Evolutionary conservation across 2,113 vertebrate genomes (phyloP).

Genomic region (Podilymbus podiceps): DNA sequence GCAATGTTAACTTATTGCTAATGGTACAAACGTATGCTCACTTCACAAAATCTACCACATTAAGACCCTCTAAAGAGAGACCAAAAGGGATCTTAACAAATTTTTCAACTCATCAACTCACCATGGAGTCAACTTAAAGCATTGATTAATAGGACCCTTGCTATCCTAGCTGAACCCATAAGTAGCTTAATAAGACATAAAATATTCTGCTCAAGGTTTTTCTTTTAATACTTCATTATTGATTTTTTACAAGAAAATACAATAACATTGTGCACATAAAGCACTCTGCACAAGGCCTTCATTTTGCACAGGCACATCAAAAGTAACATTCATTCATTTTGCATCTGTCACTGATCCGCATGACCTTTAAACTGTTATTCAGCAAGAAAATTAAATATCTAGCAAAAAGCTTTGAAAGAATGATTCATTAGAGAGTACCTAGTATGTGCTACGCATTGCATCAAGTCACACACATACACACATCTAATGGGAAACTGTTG

Average conservation of each 20-base stretch:
- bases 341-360: fast-evolving
- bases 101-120: slow-evolving; percentile 43
- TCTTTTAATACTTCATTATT: background rate
- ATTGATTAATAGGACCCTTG: slow-evolving; percentile 46
- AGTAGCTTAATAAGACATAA: slow-evolving; percentile 48
- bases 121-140: slow-evolving; percentile 18
- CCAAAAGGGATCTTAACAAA: slow-evolving; percentile 29
- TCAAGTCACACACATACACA: background rate
- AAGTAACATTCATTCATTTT: background rate
- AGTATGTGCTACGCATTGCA: background rate
- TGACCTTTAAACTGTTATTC: slow-evolving; percentile 37
- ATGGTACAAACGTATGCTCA: background rate
- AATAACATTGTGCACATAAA: slow-evolving; percentile 15
- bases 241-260: slow-evolving; percentile 13
- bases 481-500: background rate
- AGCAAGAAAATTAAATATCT: slow-evolving; percentile 30
- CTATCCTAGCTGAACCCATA: slow-evolving; percentile 1
- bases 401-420: background rate
- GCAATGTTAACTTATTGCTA: background rate
- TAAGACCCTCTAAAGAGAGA: slow-evolving; percentile 20
- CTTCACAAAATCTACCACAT: background rate
- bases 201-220: slow-evolving; percentile 43
- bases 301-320: background rate
- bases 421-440: background rate
- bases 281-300: background rate